A percentile compares a stretch with the other conserved stretches of the same genome.
These are phyloP conservation scores for Acleris laterana DNA, from an alignment of 2,888 invertebrate species.

Conservation along the genomic window DNA sequence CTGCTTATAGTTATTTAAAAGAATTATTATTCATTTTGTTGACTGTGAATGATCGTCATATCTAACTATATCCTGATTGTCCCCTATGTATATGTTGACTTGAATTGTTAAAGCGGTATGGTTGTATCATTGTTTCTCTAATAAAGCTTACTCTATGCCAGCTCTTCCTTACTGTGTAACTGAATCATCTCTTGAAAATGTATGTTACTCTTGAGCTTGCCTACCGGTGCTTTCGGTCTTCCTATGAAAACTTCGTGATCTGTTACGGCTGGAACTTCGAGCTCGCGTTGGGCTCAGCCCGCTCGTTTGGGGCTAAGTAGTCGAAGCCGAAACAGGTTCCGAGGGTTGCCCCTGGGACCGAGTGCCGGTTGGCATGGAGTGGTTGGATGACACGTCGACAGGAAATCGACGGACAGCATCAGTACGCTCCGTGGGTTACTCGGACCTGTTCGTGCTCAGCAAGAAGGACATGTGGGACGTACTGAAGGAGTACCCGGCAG, in stretches of 20 bases:
- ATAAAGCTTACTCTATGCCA: constrained; percentile 50
- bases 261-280: constrained; percentile 49
- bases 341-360: constrained; percentile 53
- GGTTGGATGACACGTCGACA: constrained; percentile 86
- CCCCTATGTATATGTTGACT: constrained; percentile 52
- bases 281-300: background rate
- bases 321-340: constrained; percentile 56
- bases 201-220: constrained; percentile 45
- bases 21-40: constrained; percentile 53
- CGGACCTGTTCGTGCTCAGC: constrained; percentile 98
- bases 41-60: constrained; percentile 50
- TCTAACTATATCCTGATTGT: constrained; percentile 57
- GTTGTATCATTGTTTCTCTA: constrained; percentile 46
- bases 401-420: constrained; percentile 99
- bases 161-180: constrained; percentile 34
- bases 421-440: constrained; percentile 98
- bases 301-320: constrained; percentile 7
- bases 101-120: constrained; percentile 51
- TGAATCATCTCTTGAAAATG: constrained; percentile 35
- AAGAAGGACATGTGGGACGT: constrained; percentile 99
- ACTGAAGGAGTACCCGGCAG: constrained; percentile 97
- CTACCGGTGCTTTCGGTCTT: constrained; percentile 62
- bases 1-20: constrained; percentile 69
- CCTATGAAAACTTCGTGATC: constrained; percentile 49
- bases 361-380: constrained; percentile 81